These are phyloP conservation scores for Entomobrya proxima DNA, from an alignment of 2,888 invertebrate species.

Conservation along the genomic window DNA sequence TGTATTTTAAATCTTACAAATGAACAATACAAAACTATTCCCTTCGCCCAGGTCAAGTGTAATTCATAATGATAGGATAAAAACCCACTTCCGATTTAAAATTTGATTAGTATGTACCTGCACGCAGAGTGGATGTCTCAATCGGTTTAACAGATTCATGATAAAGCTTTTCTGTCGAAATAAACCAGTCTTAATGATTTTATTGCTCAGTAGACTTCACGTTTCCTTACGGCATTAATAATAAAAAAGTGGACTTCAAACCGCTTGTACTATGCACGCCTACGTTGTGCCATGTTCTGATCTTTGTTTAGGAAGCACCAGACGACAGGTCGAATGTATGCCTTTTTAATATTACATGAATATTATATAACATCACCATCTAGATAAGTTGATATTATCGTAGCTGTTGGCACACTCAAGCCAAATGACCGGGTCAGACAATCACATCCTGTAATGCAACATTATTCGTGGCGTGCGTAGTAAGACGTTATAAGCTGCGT, in stretches of 20 bases:
- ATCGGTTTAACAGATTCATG: constrained; percentile 50
- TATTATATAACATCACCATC: background rate
- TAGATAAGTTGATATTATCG: background rate
- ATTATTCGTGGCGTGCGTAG: background rate
- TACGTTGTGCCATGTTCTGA: background rate
- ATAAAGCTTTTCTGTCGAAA: background rate
- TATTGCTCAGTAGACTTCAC: background rate
- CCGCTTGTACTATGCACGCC: background rate
- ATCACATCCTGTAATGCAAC: background rate
- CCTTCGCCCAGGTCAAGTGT: background rate
- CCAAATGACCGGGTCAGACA: constrained; percentile 1
- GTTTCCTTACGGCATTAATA: background rate
- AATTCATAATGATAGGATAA: background rate
- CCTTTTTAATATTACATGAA: background rate
- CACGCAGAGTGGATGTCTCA: constrained; percentile 4
- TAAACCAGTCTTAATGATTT: background rate
- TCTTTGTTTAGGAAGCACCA: background rate
- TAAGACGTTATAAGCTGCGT: background rate
- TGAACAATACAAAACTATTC: no score
- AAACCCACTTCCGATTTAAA: constrained; percentile 27
- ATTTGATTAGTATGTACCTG: constrained; percentile 45
- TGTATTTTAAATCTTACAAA: no score
- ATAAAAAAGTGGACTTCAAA: background rate
- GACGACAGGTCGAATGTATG: background rate
- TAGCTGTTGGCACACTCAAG: background rate